A percentile compares a stretch with the other conserved stretches of the same genome.
These are phyloP conservation scores for Echeneis naucrates DNA, from an alignment of 2,797 vertebrate species.

Conservation along the genomic window DNA sequence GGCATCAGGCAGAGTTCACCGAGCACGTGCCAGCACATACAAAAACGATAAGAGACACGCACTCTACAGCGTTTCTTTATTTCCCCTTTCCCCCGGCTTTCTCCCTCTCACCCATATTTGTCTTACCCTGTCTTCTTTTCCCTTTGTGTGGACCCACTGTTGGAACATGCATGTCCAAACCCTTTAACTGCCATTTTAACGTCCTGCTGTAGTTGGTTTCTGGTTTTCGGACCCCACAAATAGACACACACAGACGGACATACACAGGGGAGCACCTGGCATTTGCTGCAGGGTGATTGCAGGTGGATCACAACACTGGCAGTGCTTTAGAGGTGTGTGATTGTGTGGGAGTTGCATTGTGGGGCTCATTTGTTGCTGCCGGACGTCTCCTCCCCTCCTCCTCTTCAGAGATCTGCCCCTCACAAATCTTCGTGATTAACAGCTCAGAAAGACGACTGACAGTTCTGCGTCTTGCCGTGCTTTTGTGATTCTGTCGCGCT, in stretches of 20 bases:
- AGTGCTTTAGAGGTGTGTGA: constrained; percentile 66
- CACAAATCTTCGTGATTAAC: constrained; percentile 74
- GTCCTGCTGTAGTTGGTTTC: too few species aligned
- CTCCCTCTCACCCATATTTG: background rate
- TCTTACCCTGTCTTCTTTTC: too few species aligned
- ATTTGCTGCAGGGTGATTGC: constrained; percentile 70
- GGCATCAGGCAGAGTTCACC: constrained; percentile 63
- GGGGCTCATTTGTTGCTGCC: constrained; percentile 79
- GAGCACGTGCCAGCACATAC: constrained; percentile 39
- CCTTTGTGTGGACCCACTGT: too few species aligned
- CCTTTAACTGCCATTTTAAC: too few species aligned
- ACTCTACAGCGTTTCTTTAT: constrained; percentile 13
- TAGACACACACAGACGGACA: constrained; percentile 7
- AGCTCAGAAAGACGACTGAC: constrained; percentile 74
- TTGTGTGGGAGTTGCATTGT: constrained; percentile 58
- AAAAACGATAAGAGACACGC: constrained; percentile 34
- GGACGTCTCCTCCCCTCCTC: constrained; percentile 57
- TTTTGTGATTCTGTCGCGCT: constrained; percentile 72
- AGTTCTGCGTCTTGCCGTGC: constrained; percentile 62
- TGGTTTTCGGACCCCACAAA: too few species aligned
- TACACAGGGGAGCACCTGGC: constrained; percentile 47
- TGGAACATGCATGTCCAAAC: too few species aligned
- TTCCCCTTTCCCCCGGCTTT: background rate
- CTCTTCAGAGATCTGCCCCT: constrained; percentile 54
- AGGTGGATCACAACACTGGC: constrained; percentile 70